Conservation (phyloP, 2,113 vertebrate species). For the Ageneiosus marmoratus region DNA sequence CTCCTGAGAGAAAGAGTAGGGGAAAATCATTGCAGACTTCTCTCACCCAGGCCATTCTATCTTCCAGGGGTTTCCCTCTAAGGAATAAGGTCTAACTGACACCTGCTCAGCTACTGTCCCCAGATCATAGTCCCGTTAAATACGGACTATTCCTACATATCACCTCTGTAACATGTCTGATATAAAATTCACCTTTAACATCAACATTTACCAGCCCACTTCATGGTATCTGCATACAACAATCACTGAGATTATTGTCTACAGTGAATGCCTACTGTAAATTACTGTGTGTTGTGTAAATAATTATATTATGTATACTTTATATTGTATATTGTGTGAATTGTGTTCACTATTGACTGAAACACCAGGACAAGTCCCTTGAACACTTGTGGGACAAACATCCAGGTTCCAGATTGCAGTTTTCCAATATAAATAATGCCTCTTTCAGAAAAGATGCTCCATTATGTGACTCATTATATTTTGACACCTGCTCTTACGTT, state of each 20-base stretch:
- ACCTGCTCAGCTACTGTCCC: background rate
- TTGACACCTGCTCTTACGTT: slow-evolving; percentile 57
- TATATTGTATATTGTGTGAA: background rate
- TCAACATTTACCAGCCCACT: background rate
- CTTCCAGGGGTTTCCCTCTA: background rate
- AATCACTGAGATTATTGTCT: too few relatives aligned
- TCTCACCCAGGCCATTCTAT: background rate
- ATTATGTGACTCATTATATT: background rate
- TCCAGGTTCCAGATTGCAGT: background rate
- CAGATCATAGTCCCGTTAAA: background rate
- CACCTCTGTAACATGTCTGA: background rate
- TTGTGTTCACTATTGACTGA: background rate
- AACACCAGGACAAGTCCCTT: background rate
- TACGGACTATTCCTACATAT: background rate
- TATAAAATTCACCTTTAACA: too few relatives aligned
- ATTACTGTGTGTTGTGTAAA: background rate
- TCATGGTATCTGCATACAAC: background rate
- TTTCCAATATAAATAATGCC: background rate
- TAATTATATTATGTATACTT: too few relatives aligned
- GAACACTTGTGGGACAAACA: background rate
- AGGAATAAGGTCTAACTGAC: background rate
- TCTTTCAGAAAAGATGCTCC: background rate
- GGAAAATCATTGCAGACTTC: background rate
- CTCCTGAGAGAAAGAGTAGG: background rate
- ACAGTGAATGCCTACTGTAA: background rate